Conservation (phyloP, 1,140 invertebrate genomes). For the Cydia fagiglandana region DNA sequence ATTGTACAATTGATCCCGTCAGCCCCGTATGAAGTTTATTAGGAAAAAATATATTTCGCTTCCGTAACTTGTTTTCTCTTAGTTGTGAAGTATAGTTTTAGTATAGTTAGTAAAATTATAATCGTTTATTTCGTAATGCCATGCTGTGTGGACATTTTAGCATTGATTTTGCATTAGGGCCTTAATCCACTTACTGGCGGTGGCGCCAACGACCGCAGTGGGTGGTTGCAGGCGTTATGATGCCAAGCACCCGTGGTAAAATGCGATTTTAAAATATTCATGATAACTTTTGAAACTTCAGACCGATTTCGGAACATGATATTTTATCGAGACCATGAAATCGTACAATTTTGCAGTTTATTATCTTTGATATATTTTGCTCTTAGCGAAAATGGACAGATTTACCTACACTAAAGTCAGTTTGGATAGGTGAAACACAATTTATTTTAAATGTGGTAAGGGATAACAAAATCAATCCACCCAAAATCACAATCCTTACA, state of each 20-base stretch:
- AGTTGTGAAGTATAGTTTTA: constrained; percentile 50
- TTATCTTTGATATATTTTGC: not conserved
- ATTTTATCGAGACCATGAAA: not conserved
- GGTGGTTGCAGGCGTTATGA: not conserved
- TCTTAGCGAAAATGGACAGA: not conserved
- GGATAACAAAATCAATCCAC: not conserved
- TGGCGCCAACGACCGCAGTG: constrained; percentile 1
- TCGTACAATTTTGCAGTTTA: not conserved
- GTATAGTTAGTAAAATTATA: constrained; percentile 41
- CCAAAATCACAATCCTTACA: not conserved
- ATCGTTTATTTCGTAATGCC: constrained; percentile 22
- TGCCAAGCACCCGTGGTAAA: not conserved
- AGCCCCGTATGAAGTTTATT: constrained; percentile 22
- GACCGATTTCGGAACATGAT: not conserved
- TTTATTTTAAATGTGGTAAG: not conserved
- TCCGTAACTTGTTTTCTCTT: constrained; percentile 40
- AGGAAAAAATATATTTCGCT: constrained; percentile 14
- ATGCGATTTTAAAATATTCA: constrained; percentile 1
- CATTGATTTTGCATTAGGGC: constrained; percentile 19
- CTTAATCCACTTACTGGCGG: not conserved
- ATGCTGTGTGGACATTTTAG: constrained; percentile 3
- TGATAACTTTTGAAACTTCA: not conserved
- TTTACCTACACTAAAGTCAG: not conserved
- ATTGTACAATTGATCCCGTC: constrained; percentile 24
- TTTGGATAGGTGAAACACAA: not conserved